Percentiles rank a stretch among this genome's conserved stretches.
These are phyloP conservation scores for Leptocoma aspasia DNA, from an alignment of 2,113 vertebrate genomes.

Conservation along the genomic window DNA sequence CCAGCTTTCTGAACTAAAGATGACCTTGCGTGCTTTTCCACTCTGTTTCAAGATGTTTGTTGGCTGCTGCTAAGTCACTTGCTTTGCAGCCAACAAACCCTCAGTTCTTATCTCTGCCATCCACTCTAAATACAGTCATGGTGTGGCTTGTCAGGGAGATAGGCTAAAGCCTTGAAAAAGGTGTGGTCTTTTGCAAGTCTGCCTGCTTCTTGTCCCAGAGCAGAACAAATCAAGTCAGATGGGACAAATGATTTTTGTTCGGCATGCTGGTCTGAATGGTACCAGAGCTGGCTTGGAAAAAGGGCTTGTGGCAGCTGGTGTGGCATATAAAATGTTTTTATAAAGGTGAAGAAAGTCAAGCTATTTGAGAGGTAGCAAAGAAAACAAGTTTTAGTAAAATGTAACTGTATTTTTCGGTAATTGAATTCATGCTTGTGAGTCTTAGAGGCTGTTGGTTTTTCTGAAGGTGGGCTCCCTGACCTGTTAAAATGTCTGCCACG, in stretches of 20 bases:
- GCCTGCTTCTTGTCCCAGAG: neutral
- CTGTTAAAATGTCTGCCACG: neutral
- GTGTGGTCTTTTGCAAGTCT: neutral
- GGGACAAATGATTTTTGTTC: neutral
- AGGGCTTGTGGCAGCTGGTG: neutral
- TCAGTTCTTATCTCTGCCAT: neutral
- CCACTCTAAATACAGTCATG: neutral
- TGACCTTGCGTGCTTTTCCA: neutral
- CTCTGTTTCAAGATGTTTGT: neutral
- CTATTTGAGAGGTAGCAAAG: neutral
- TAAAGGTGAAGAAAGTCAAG: neutral
- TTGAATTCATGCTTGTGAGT: neutral
- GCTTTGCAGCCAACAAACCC: neutral
- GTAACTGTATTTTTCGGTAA: neutral
- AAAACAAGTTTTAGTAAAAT: neutral
- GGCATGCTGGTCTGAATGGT: neutral
- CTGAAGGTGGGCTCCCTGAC: neutral
- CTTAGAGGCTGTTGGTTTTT: neutral
- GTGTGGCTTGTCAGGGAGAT: neutral
- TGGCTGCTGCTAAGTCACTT: neutral
- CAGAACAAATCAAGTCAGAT: neutral
- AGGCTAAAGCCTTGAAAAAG: neutral
- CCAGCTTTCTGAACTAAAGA: slow-evolving; percentile 1
- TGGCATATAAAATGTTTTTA: neutral
- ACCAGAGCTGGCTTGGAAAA: neutral